phyloP scores from a whole-genome alignment of 1,140 invertebrate genomes.

The Solenopsis fugax region DNA sequence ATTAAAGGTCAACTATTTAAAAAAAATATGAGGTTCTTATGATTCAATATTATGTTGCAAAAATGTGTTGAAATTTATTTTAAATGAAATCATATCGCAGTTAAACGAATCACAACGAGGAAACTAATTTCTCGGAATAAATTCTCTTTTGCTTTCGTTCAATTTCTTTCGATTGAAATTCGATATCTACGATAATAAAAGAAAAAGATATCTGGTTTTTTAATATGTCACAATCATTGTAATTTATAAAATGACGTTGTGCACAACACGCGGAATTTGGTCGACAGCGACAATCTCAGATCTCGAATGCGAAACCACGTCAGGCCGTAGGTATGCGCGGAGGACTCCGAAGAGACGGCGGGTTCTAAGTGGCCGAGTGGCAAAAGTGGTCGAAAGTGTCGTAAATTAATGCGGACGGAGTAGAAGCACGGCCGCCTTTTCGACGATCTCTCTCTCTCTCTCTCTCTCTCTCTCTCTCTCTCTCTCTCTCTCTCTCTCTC shows the following conservation, averaged over 20 bases:
- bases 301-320: conserved; percentile 53
- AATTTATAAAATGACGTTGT: conserved; percentile 38
- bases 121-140: background rate
- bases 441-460: conserved; percentile 37
- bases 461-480: conserved; percentile 43
- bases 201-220: background rate
- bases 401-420: conserved; percentile 75
- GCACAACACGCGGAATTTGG: background rate
- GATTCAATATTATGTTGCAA: background rate
- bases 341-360: conserved; percentile 17
- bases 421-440: conserved; percentile 54
- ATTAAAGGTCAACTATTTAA: background rate
- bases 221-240: background rate
- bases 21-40: background rate
- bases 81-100: background rate
- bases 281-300: conserved; percentile 35
- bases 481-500: background rate
- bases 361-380: conserved; percentile 49
- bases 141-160: background rate
- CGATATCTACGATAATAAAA: background rate
- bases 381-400: conserved; percentile 69
- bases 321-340: conserved; percentile 66
- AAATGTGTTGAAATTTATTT: background rate
- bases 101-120: background rate
- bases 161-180: background rate